Conservation (phyloP, 2,797 vertebrate genomes). For the Eptatretus atami region DNA sequence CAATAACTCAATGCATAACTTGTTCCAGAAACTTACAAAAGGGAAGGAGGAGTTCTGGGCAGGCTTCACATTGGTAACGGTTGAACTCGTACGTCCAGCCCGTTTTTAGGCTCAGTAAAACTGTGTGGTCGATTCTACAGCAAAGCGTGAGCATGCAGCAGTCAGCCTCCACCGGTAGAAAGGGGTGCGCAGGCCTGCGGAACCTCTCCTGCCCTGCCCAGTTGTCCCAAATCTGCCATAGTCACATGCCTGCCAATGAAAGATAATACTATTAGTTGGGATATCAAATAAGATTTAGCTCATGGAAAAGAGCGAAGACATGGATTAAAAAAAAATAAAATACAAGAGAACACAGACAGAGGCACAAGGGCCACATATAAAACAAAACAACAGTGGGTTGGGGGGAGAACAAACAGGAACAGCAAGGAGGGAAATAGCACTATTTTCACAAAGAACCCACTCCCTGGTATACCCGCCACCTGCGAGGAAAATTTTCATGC, state of each 20-base stretch:
- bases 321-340: neutral
- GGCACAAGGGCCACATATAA: neutral
- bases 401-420: neutral
- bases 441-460: no score
- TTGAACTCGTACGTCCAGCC: slow-evolving; percentile 92
- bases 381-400: neutral
- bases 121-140: slow-evolving; percentile 77
- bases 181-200: slow-evolving; percentile 66
- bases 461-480: no score
- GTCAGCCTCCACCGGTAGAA: slow-evolving; percentile 90
- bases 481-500: no score
- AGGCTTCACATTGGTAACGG: slow-evolving; percentile 55
- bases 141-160: slow-evolving; percentile 88
- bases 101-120: slow-evolving; percentile 63
- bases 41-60: slow-evolving; percentile 64
- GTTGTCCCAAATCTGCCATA: slow-evolving; percentile 97
- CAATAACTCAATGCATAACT: slow-evolving; percentile 27
- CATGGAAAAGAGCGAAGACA: neutral
- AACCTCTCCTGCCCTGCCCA: slow-evolving; percentile 82
- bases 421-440: no score
- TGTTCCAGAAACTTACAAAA: slow-evolving; percentile 92
- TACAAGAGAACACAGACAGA: neutral
- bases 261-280: no score
- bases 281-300: neutral
- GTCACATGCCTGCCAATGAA: slow-evolving; percentile 23